These are phyloP conservation scores for Euborellia annulipes DNA, from an alignment of 1,140 invertebrate species.

Conservation along the genomic window DNA sequence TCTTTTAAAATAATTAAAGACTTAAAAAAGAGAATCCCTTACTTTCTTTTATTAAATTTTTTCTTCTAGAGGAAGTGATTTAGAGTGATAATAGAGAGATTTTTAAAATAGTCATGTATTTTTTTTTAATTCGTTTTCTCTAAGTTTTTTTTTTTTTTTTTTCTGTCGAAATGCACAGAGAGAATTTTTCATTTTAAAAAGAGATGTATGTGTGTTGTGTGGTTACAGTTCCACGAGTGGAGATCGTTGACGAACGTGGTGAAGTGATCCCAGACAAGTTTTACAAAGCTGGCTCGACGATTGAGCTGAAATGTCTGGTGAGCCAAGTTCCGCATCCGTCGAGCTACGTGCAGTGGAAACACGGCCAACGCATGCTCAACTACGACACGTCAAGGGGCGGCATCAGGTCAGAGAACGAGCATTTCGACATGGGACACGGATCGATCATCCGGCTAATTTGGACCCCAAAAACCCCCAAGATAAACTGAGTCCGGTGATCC, in stretches of 20 bases:
- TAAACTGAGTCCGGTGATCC: constrained; percentile 2
- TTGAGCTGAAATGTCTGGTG: constrained; percentile 69
- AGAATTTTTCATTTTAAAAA: no score
- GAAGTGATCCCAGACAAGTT: constrained; percentile 64
- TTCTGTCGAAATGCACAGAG: no score
- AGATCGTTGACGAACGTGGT: constrained; percentile 66
- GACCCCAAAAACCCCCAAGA: constrained; percentile 3
- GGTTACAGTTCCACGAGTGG: constrained; percentile 60
- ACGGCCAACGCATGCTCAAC: constrained; percentile 59
- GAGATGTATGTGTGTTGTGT: neutral
- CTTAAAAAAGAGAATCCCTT: no score
- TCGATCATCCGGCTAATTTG: constrained; percentile 8
- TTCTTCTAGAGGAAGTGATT: no score
- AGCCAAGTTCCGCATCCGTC: constrained; percentile 58
- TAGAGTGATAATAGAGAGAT: no score
- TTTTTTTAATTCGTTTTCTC: no score
- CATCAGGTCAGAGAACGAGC: constrained; percentile 64
- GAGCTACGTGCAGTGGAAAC: constrained; percentile 64
- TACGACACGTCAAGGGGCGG: constrained; percentile 70
- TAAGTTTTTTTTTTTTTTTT: no score
- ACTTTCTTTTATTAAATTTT: no score
- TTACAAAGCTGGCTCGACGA: constrained; percentile 73
- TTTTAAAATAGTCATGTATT: no score
- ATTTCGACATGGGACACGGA: no score
- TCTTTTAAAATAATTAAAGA: no score